Conservation (phyloP, 2,888 invertebrate species). For the Mythimna albipuncta region DNA sequence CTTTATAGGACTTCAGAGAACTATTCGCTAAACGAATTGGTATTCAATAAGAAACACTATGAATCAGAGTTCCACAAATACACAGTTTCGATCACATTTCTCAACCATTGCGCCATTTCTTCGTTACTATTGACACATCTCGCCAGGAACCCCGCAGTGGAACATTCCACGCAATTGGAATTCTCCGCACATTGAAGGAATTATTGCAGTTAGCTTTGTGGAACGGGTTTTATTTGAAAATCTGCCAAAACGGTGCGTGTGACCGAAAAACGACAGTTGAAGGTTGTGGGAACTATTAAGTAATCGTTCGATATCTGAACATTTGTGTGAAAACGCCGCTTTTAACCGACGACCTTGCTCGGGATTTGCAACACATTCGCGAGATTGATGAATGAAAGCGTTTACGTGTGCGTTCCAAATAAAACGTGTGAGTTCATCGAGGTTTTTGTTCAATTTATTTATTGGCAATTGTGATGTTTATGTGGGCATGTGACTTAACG, state of each 20-base stretch:
- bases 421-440: slow-evolving; percentile 51
- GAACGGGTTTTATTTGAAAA: slow-evolving; percentile 70
- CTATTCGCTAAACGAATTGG: slow-evolving; percentile 37
- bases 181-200: slow-evolving; percentile 41
- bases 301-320: slow-evolving; percentile 64
- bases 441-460: slow-evolving; percentile 40
- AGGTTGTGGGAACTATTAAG: slow-evolving; percentile 73
- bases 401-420: slow-evolving; percentile 58
- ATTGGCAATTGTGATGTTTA: slow-evolving; percentile 38
- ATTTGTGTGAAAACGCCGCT: slow-evolving; percentile 57
- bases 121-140: slow-evolving; percentile 25
- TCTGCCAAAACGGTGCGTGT: slow-evolving; percentile 72
- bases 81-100: slow-evolving; percentile 28
- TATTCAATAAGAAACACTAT: slow-evolving; percentile 43
- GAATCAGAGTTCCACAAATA: slow-evolving; percentile 49
- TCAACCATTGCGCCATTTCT: slow-evolving; percentile 49
- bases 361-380: slow-evolving; percentile 58
- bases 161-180: slow-evolving; percentile 32
- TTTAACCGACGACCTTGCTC: slow-evolving; percentile 62
- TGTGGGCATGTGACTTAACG: slow-evolving; percentile 18
- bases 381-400: slow-evolving; percentile 62
- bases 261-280: slow-evolving; percentile 73
- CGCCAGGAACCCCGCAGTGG: slow-evolving; percentile 38
- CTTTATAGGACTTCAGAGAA: slow-evolving; percentile 34
- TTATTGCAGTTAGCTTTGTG: slow-evolving; percentile 40